Base-by-base conservation (phyloP, 2,113 vertebrate genomes). In the Sarotherodon lohbergeri region DNA sequence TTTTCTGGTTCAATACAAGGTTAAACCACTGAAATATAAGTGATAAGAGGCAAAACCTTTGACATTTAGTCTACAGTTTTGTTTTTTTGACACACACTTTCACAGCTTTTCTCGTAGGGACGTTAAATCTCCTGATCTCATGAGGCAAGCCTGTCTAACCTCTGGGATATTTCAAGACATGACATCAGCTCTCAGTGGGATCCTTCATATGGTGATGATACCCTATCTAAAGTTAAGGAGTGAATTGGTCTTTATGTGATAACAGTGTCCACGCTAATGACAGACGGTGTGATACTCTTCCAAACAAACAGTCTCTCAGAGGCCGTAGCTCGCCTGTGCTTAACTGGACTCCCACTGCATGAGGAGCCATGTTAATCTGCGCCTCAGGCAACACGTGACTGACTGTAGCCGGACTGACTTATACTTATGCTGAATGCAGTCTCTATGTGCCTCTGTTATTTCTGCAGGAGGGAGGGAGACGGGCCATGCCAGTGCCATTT, bases 401-500 rank as follows among this genome's bases (percentile, higher is more conserved):
- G 50, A 83, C 85, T 84, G 56, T 57, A 81, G 87, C 85, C 48
- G 85, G 36, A 88, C 73, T 86, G 90, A 90, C 93, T 87, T 85
- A 46, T 83, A 89, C 87, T 91, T 85, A 50, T 41, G 81, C 87
- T 94, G 91, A 95, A 94, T 93, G 90, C 89, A 78, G 73, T 89
- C 92, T 94, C 95, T 95, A 85, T 94, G 89, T 55, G 32, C 82
- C 68, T 91, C 66, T 95, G 93, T 94, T 95, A 91, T 93, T 95
- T 95, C 95, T 95, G 86, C 71, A 86, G 94, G 94, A 93, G 86
- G 88, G 87, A 82, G 78, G 86, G 90, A 90, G 73, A 91, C 82
- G 32, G 43, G 68, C 80, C 78, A 76, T 82, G 90, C 85, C 89
- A 87, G 86, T 55, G 87, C 83, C 88, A 89, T 89, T 93, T 93